These are phyloP conservation scores for Trochalopteron elliotii DNA, from an alignment of 2,113 vertebrate genomes.

Conservation along the genomic window DNA sequence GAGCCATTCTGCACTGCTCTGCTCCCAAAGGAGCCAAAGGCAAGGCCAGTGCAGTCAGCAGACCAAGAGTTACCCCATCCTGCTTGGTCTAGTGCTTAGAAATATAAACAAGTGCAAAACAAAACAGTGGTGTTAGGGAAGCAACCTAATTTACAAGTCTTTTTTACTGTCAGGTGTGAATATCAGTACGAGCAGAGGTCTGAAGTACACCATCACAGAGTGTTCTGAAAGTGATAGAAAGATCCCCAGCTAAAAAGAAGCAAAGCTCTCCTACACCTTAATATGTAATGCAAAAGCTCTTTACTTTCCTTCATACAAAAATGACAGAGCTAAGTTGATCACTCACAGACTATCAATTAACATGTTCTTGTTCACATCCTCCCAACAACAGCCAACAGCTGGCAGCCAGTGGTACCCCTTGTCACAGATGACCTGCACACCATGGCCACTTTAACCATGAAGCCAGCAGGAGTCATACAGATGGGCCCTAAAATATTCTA, in stretches of 20 bases:
- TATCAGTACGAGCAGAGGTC: not conserved
- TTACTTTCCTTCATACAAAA: not conserved
- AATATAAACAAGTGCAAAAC: not conserved
- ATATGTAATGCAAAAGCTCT: not conserved
- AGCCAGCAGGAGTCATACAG: not conserved
- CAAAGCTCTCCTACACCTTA: not conserved
- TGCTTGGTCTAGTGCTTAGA: not conserved
- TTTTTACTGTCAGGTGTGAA: not conserved
- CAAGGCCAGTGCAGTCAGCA: not conserved
- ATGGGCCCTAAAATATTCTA: not conserved
- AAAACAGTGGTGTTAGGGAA: not conserved
- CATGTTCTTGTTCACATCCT: not conserved
- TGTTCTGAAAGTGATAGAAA: not conserved
- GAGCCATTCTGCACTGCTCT: not conserved
- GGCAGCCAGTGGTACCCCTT: not conserved
- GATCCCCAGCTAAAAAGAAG: not conserved
- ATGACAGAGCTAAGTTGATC: not conserved
- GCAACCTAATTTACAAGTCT: not conserved
- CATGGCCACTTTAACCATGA: not conserved
- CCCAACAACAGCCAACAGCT: not conserved
- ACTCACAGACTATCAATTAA: not conserved
- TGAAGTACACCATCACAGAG: not conserved
- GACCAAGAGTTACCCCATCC: not conserved
- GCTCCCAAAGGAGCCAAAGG: not conserved
- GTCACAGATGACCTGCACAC: not conserved